Evolutionary conservation across 2,888 invertebrate species (phyloP), one percentile per base, ranked within the genome.

Genomic region (Gonocerus acuteangulatus): DNA sequence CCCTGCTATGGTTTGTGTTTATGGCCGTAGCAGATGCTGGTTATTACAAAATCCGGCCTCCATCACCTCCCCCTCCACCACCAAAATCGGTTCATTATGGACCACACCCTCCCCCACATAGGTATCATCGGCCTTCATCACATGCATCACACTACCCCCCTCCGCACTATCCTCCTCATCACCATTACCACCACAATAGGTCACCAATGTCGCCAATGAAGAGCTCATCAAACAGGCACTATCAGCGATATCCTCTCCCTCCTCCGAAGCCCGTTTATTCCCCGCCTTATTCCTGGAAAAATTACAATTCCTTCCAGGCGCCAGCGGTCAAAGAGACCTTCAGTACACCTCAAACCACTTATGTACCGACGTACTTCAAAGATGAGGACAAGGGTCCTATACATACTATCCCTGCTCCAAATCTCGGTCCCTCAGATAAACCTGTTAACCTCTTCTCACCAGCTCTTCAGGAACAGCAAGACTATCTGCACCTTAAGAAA

Each of bases 331-430:
- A 67, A 66, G 63, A 69, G 67, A 48, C 62, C 19, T 68, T 67
- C 61, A 63, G 63, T 23, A 48, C 64, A 16, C 51, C 51, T 15
- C 42, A 57, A 2, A 23, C 44, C 21, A 22, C 22, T n/a, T 62
- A 63, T 19, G 45, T 61, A 1, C 63, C 64, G 6, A 57, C 56
- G 19, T 64, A 51, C 48, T 22, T 67, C 6, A 57, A 47, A 32
- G 63, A 66, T 32, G 69, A 69, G 62, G 74, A 76, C 62, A 80
- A 81, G 71, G 87, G 87, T 68, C 89, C 89, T 1, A 89, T 90
- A 71, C 89, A 89, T 74, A 89, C 89, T 9, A 88, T 90, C 67
- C 89, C 89, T 71, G 89, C 90, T 21, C 90, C 90, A 7, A 89
- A 89, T 76, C 77, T 90, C 52, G 84, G 84, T 67, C 78, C 81